phyloP scores from a whole-genome alignment of 2,888 invertebrate genomes.

The Andrena minutula region DNA sequence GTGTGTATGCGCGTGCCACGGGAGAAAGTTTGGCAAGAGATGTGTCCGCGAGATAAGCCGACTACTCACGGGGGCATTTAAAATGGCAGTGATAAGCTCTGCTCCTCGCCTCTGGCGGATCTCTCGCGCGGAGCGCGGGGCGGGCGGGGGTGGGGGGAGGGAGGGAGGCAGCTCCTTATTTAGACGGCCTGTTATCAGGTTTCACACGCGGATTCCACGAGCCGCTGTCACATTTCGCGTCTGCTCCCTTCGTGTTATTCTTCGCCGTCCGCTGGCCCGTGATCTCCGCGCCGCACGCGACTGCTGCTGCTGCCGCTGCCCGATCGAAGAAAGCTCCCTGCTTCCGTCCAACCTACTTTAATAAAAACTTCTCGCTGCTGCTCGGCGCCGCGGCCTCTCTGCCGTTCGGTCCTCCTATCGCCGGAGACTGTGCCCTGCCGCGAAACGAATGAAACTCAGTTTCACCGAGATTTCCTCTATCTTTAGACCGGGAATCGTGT shows the following conservation, averaged over 20 bases:
- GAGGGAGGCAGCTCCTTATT: slow-evolving; percentile 81
- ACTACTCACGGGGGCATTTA: slow-evolving; percentile 78
- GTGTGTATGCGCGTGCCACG: slow-evolving; percentile 76
- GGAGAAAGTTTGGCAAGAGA: slow-evolving; percentile 84
- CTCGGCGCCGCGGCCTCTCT: background rate
- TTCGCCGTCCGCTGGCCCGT: slow-evolving; percentile 25
- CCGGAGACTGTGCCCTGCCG: background rate
- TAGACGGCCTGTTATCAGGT: slow-evolving; percentile 85
- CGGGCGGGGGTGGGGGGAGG: too few species aligned
- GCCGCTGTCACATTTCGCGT: slow-evolving; percentile 64
- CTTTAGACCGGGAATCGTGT: background rate
- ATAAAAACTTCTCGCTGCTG: slow-evolving; percentile 15
- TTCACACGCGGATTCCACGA: slow-evolving; percentile 81
- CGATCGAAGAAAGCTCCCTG: slow-evolving; percentile 25
- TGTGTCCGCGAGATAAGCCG: slow-evolving; percentile 84
- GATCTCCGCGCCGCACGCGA: slow-evolving; percentile 13
- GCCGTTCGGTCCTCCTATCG: too few species aligned
- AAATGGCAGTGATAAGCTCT: slow-evolving; percentile 84
- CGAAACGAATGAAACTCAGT: background rate
- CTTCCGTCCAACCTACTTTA: slow-evolving; percentile 53
- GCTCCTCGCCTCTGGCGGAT: slow-evolving; percentile 58
- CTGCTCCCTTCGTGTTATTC: slow-evolving; percentile 7
- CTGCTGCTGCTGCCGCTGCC: background rate
- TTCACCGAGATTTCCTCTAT: too few species aligned
- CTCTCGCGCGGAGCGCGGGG: slow-evolving; percentile 53